Conservation (phyloP, 2,113 vertebrate genomes). For the Aythya baeri region DNA sequence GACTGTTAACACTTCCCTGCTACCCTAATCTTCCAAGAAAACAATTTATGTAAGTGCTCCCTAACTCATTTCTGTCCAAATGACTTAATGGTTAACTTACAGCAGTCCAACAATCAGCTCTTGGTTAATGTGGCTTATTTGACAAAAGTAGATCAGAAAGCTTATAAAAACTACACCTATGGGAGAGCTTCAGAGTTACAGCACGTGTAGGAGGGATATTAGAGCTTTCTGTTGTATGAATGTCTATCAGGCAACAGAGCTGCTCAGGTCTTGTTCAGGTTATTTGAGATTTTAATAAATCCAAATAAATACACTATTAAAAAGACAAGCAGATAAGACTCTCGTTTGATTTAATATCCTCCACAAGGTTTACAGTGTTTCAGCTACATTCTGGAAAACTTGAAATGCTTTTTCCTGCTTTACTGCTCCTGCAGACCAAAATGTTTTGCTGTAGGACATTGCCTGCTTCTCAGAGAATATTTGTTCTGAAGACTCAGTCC, state of each 20-base stretch:
- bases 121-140: neutral
- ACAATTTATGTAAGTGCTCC: neutral
- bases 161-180: neutral
- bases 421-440: neutral
- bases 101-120: neutral
- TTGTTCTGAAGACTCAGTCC: neutral
- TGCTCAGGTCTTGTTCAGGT: neutral
- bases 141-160: neutral
- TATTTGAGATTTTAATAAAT: neutral
- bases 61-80: neutral
- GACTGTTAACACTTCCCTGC: neutral
- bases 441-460: neutral
- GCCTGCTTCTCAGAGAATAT: neutral
- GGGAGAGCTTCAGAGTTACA: slow-evolving; percentile 21
- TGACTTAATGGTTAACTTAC: neutral
- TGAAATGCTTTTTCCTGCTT: neutral
- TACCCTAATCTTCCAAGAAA: slow-evolving; percentile 21
- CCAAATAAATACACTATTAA: neutral
- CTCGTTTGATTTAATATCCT: neutral
- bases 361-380: neutral
- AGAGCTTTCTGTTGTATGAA: neutral
- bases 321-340: neutral
- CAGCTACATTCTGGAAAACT: neutral
- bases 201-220: neutral
- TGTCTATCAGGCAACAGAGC: neutral